Conservation (phyloP, 1,140 invertebrate species). For the Luehdorfia chinensis region DNA sequence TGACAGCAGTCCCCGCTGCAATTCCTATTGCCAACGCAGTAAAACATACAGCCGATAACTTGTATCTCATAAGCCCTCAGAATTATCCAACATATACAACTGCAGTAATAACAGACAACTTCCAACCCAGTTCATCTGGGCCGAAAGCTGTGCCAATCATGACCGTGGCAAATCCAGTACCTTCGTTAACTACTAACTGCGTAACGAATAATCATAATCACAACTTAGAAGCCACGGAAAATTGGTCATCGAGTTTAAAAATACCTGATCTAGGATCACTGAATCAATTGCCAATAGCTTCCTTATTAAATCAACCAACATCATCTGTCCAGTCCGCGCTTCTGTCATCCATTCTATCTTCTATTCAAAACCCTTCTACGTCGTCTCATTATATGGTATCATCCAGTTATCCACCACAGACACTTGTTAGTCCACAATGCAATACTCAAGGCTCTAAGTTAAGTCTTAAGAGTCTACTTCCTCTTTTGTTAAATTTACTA, state of each 20-base stretch:
- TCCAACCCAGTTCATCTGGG: neutral
- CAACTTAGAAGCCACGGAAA: neutral
- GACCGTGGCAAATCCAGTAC: neutral
- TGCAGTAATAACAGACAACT: constrained; percentile 1
- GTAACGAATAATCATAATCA: constrained; percentile 1
- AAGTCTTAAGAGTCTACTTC: constrained; percentile 42
- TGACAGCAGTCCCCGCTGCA: constrained; percentile 5
- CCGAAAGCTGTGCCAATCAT: neutral
- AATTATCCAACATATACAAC: constrained; percentile 3
- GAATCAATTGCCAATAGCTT: constrained; percentile 7
- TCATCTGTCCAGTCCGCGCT: constrained; percentile 14
- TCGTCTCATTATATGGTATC: constrained; percentile 19
- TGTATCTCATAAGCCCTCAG: constrained; percentile 9
- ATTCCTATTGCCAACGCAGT: neutral
- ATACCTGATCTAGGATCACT: constrained; percentile 5
- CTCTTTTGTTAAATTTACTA: constrained; percentile 47
- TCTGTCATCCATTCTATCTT: constrained; percentile 10
- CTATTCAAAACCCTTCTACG: constrained; percentile 13
- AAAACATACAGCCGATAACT: neutral
- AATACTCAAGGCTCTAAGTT: constrained; percentile 25
- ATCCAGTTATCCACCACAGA: constrained; percentile 17
- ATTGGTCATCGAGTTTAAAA: constrained; percentile 1
- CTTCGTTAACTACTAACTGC: neutral
- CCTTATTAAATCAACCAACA: constrained; percentile 18
- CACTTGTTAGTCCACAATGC: constrained; percentile 13